Evolutionary conservation across 2,888 invertebrate species (phyloP), one percentile per base, ranked within the genome.

Genomic region (Cosmopolites sordidus): DNA sequence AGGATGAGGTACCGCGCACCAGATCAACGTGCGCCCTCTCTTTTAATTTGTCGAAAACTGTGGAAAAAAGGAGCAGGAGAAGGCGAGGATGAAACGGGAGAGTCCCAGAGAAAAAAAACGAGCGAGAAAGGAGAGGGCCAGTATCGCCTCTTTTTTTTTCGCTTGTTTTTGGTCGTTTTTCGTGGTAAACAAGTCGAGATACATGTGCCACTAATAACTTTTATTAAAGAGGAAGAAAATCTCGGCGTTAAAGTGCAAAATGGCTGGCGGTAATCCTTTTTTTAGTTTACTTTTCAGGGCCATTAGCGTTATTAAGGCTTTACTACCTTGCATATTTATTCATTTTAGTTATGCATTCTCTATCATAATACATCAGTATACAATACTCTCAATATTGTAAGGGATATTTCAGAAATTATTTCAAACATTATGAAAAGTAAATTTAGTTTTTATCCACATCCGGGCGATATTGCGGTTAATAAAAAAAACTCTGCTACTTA

Each of bases 21-120:
- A 54, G 43, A 51, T 54, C 61, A 64, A 62, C 63, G 60, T 61
- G 62, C 63, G 60, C 51, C 50, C 54, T 51, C 51, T 51, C 54
- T 58, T 58, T 54, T 58, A 58, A 58, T 58, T 58, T 58, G 58
- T 58, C 56, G 53, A 11, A 12, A 33, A 33, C 8, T 3, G 33
- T 12, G 8, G 3, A 11, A 11, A 11, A 12, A 33, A 33, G n/a
- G 22, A 22, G 22, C 22, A 8, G 22, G 22, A 22, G 22, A 22
- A 8, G 22, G 22, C 22, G 22, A 22, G 22, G 22, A 22, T 8
- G 22, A 22, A 8, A 3, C 22, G 8, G 22, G 4, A 22, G 22
- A 22, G 38, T 38, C 14, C 3, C 8, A 11, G 3, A 18, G 29
- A 29, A 44, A 44, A 44, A 44, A 44, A 44, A 30, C 45, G 29